Evolutionary conservation across 2,797 vertebrate species (phyloP).

Genomic region (Aulostomus chinensis): DNA sequence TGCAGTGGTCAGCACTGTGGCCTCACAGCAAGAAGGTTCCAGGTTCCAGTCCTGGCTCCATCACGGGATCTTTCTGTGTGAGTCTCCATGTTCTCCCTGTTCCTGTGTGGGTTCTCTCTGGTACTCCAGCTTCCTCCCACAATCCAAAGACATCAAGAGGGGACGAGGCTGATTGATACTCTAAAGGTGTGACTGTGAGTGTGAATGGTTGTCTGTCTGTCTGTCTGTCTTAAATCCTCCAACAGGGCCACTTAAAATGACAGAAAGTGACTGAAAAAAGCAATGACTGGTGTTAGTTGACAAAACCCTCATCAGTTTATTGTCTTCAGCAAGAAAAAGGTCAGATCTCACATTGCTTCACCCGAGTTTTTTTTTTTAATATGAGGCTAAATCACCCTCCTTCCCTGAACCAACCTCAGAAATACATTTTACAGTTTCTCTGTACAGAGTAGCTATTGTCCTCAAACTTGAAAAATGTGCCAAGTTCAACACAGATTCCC

Average conservation of each 20-base stretch:
- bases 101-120: too few relatives aligned
- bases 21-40: too few relatives aligned
- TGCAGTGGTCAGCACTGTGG: too few relatives aligned
- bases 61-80: too few relatives aligned
- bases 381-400: slow-evolving; percentile 63
- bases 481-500: slow-evolving; percentile 77
- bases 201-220: too few relatives aligned
- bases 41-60: too few relatives aligned
- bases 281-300: slow-evolving; percentile 42
- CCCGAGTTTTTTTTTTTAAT: slow-evolving; percentile 54
- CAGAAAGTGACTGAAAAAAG: slow-evolving; percentile 4
- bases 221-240: too few relatives aligned
- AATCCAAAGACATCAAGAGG: too few relatives aligned
- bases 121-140: too few relatives aligned
- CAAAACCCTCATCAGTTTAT: slow-evolving; percentile 82
- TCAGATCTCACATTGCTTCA: slow-evolving; percentile 79
- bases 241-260: background rate
- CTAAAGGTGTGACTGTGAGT: too few relatives aligned
- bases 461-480: slow-evolving; percentile 79
- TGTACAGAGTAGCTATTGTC: slow-evolving; percentile 77
- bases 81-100: too few relatives aligned
- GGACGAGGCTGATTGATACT: too few relatives aligned
- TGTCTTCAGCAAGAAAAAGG: slow-evolving; percentile 80
- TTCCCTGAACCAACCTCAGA: slow-evolving; percentile 65
- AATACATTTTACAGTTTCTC: slow-evolving; percentile 73